Percentiles rank a stretch among this genome's conserved stretches.
These are phyloP conservation scores for Synanthedon tipuliformis DNA, from an alignment of 2,888 invertebrate genomes.

Conservation along the genomic window DNA sequence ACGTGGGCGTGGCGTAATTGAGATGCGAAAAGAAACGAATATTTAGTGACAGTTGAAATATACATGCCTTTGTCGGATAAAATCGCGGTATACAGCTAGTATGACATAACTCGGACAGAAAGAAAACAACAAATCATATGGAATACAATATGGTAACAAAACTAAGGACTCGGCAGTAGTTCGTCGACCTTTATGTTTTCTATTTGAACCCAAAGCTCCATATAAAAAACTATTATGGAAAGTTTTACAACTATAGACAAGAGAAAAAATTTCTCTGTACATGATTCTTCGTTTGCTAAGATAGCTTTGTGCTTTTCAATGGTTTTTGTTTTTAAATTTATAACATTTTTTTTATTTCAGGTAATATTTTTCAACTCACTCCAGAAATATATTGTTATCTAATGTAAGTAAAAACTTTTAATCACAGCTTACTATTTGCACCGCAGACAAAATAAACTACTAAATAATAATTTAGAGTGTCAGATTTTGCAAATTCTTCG, in stretches of 20 bases:
- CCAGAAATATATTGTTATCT: background rate
- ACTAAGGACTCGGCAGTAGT: conserved; percentile 3
- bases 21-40: too few relatives aligned
- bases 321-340: conserved; percentile 1
- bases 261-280: background rate
- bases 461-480: background rate
- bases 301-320: background rate
- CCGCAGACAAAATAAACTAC: background rate
- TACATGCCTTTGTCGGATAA: too few relatives aligned
- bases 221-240: conserved; percentile 13
- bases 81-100: background rate
- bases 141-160: conserved; percentile 7
- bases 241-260: conserved; percentile 9
- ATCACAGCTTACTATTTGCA: too few relatives aligned
- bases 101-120: conserved; percentile 5
- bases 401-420: background rate
- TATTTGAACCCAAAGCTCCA: conserved; percentile 6
- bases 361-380: conserved; percentile 23
- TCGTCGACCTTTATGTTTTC: conserved; percentile 6
- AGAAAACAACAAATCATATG: conserved; percentile 7
- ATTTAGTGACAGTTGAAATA: too few relatives aligned
- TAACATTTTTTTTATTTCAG: conserved; percentile 40
- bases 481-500: background rate
- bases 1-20: too few relatives aligned
- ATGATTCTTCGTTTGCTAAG: background rate